Evolutionary conservation across 2,888 invertebrate species (phyloP), one percentile per base, ranked within the genome.

Genomic region (Leucophenga montana): DNA sequence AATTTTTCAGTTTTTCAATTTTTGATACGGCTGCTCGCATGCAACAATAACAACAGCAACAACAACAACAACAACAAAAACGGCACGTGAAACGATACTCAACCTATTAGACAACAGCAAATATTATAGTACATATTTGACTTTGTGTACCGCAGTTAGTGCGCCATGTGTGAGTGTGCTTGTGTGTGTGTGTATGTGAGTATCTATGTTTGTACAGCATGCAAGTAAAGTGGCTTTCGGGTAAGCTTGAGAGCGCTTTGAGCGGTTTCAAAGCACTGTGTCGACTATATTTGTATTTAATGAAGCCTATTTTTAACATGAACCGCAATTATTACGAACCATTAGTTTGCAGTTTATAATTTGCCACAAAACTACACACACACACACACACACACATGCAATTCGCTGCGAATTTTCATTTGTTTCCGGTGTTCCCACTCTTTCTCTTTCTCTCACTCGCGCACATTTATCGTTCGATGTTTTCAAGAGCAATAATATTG

Each of bases 241-340:
- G 72, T 76, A 82, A 76, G 69, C 71, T 39, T 39, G 39, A 39
- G 39, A 39, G 39, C 39, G 11, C 11, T 39, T 39, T 39, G 39
- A 39, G 39, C 39, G 39, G 39, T 39, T 11, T 5, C 39, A 39
- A 50, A 50, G 50, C n/a, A 18, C 6, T 50, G 8, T 13, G 14
- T 46, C 46, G 59, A 6, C 8, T 59, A 68, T 77, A 77, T 83
- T 79, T 74, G 77, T 81, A 81, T 79, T 77, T 78, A 80, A 81
- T 83, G 80, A 83, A 78, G 78, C 80, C 81, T 78, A 81, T 83
- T 83, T 80, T 72, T 72, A 78, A 77, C 76, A 82, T 76, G 71
- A 73, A 73, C 82, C 78, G 73, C 80, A 82, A 78, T 83, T 83
- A 83, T 73, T 75, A 75, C 71, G 71, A 75, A 68, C 73, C 73